Conservation (phyloP, 1,140 invertebrate species). For the Doryteuthis pealeii region DNA sequence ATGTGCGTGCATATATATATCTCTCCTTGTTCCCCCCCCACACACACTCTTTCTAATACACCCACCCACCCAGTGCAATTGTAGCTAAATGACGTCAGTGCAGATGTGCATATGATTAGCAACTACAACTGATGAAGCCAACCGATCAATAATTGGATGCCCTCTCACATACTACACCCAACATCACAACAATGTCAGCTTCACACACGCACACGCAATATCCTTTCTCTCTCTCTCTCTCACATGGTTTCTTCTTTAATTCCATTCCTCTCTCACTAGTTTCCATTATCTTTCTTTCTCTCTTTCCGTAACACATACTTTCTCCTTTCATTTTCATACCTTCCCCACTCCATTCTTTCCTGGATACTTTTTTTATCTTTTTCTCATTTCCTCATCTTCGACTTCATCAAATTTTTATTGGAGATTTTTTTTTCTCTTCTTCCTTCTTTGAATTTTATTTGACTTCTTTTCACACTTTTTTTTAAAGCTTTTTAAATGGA, state of each 20-base stretch:
- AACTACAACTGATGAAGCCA: no score
- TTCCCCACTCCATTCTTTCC: not conserved
- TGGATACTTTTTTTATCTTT: not conserved
- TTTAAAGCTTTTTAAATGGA: no score
- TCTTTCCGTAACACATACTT: not conserved
- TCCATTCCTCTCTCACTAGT: not conserved
- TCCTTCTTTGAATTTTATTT: no score
- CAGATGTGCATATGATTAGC: constrained; percentile 5
- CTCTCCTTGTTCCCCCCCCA: not conserved
- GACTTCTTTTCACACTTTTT: no score
- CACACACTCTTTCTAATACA: not conserved
- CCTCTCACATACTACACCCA: no score
- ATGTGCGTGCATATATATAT: no score
- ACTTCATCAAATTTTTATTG: no score
- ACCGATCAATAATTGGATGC: no score
- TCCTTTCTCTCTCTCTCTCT: not conserved
- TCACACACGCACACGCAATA: no score
- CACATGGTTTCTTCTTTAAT: not conserved
- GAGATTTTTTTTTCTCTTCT: no score
- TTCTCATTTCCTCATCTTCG: not conserved
- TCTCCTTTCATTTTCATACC: not conserved
- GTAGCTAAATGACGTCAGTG: constrained; percentile 3
- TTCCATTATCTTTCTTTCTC: constrained; percentile 17
- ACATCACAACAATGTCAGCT: no score
- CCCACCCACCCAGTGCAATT: not conserved